Evolutionary conservation across 2,797 vertebrate genomes (phyloP).

Genomic region (Ficedula albicollis): DNA sequence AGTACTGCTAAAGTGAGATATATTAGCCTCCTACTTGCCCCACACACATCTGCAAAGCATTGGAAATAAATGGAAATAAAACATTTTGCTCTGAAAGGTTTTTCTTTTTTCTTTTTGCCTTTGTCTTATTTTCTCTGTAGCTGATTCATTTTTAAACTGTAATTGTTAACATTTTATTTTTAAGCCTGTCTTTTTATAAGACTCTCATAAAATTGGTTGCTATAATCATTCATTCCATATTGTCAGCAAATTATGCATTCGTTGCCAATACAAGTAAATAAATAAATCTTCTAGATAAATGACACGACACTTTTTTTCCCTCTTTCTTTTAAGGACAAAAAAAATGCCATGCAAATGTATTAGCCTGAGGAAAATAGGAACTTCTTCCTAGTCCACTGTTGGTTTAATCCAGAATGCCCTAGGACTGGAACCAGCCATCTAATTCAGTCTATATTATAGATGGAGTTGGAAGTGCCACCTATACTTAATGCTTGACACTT

Average conservation of each 20-base stretch:
- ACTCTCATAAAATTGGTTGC: conserved; percentile 34
- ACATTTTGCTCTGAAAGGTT: conserved; percentile 61
- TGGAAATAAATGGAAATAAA: conserved; percentile 75
- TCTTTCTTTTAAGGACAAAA: not conserved
- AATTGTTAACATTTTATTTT: conserved; percentile 62
- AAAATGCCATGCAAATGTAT: not conserved
- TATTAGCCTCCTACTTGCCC: conserved; percentile 78
- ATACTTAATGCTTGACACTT: conserved; percentile 58
- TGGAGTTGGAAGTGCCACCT: conserved; percentile 52
- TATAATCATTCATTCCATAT: conserved; percentile 37
- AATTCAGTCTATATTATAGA: conserved; percentile 30
- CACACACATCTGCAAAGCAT: conserved; percentile 74
- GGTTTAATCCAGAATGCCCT: conserved; percentile 1
- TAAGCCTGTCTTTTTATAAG: conserved; percentile 32
- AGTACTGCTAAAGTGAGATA: conserved; percentile 79
- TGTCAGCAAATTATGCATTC: conserved; percentile 30
- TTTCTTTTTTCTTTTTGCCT: conserved; percentile 50
- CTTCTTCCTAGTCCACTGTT: not conserved
- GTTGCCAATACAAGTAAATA: conserved; percentile 33
- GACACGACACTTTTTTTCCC: not conserved
- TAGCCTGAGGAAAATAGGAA: conserved; percentile 3
- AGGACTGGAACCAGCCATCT: conserved; percentile 20
- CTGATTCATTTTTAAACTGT: conserved; percentile 71
- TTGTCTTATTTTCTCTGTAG: conserved; percentile 69
- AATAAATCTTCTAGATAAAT: conserved; percentile 50